Base-by-base conservation (phyloP, 2,797 vertebrate genomes). In the Scolopax rusticola region DNA sequence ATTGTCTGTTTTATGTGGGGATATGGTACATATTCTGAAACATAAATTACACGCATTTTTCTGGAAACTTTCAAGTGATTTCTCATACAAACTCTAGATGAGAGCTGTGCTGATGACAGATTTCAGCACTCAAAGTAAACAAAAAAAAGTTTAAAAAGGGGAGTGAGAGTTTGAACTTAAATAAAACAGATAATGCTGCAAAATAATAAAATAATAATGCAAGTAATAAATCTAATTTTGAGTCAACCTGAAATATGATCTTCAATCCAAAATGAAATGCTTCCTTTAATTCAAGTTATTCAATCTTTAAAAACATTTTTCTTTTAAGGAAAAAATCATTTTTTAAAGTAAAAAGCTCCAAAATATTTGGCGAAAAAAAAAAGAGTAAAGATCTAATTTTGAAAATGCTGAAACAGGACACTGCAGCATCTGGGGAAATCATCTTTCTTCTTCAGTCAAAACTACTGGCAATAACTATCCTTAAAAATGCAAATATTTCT, bases 371-470 rank as follows among this genome's bases (percentile, higher is more conserved):
- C 4, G 2, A 11, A 89, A 89, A 79, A 24, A 28, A 78, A 80
- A 87, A 71, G 45, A 89, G 15, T 61, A 78, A 75, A 68, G 69
- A 95, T 94, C 63, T 93, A 87, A 85, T 89, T 92, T 85, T 70
- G 43, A 94, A 97, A 94, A 60, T n/a, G 92, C 93, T 96, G 81
- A 94, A 96, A 89, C 64, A 85, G 89, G 82, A 85, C 38, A 56
- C 60, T 60, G 78, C 7, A 84, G 87, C 93, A 96, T 82, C 93
- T 96, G 92, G 90, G 84, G 95, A 97, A 94, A 94, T 90, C 28
- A 93, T 90, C 56, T 84, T 90, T 88, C 70, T 89, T 93, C 82
- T 96, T 93, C 92, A 95, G 84, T 85, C 90, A 94, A 87, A 96
- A 94, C 79, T 87, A 77, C 75, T 77, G n/a, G 81, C 56, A 94